Evolutionary conservation across 2,888 invertebrate genomes (phyloP).

Genomic region (Drepanosiphum platanoidis): DNA sequence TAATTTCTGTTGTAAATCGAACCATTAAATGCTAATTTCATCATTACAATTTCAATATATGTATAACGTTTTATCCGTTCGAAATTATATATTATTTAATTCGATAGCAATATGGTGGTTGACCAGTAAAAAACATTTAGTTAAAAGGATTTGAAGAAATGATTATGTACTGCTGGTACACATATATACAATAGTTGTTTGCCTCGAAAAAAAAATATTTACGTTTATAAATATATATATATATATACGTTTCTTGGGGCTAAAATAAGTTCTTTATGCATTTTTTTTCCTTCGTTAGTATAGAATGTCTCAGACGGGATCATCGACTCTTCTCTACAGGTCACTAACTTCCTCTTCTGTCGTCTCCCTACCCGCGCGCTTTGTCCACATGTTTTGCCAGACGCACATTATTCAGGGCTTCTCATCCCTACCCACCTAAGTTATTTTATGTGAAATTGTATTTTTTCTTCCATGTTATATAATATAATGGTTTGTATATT

Average conservation of each 20-base stretch:
- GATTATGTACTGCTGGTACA: background rate
- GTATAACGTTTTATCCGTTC: background rate
- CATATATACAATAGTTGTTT: slow-evolving; percentile 34
- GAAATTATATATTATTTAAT: background rate
- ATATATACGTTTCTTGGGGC: slow-evolving; percentile 34
- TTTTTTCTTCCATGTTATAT: background rate
- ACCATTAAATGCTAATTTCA: background rate
- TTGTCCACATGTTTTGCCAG: slow-evolving; percentile 35
- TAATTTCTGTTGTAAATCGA: background rate
- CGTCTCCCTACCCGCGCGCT: slow-evolving; percentile 10
- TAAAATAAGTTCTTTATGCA: slow-evolving; percentile 39
- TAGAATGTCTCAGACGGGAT: slow-evolving; percentile 55
- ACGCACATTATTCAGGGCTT: slow-evolving; percentile 53
- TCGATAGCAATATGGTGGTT: background rate
- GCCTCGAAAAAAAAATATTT: slow-evolving; percentile 26
- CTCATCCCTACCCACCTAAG: slow-evolving; percentile 39
- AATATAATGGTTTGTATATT: background rate
- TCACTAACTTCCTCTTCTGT: slow-evolving; percentile 58
- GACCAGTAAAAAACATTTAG: background rate
- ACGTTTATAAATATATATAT: slow-evolving; percentile 9
- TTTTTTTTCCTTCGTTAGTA: slow-evolving; percentile 35
- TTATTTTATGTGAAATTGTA: background rate
- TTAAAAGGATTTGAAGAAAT: background rate
- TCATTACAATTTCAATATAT: no score
- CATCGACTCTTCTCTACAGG: slow-evolving; percentile 61